phyloP scores from a whole-genome alignment of 2,888 invertebrate genomes.

The Halictus ligatus region DNA sequence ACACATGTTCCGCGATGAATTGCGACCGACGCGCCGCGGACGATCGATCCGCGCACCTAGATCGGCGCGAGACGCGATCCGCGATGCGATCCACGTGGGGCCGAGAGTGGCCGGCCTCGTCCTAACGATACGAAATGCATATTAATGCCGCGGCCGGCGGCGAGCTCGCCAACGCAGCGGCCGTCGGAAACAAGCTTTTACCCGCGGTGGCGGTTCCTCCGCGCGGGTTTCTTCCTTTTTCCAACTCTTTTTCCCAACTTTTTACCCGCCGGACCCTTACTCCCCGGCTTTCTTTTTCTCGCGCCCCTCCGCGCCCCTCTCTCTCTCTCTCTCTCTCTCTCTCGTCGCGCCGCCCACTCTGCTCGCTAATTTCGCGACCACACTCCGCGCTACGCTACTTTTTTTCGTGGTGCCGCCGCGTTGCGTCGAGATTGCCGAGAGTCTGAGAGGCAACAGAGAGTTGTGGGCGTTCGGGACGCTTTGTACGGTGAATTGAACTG shows the following conservation, averaged over 20 bases:
- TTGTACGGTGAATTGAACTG: background rate
- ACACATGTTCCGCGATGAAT: too few species aligned
- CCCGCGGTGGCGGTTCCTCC: conserved; percentile 6
- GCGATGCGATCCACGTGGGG: conserved; percentile 27
- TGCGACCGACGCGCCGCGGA: background rate
- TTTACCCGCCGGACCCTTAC: conserved; percentile 16
- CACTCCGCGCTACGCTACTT: background rate
- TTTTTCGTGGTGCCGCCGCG: background rate
- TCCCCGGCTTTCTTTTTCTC: conserved; percentile 11
- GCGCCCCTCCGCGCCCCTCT: background rate
- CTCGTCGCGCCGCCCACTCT: background rate
- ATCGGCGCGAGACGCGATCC: background rate
- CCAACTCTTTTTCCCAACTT: conserved; percentile 11
- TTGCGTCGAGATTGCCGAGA: background rate
- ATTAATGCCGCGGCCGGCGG: conserved; percentile 29
- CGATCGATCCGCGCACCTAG: conserved; percentile 1
- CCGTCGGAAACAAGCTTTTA: conserved; percentile 44
- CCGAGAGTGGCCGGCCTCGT: background rate
- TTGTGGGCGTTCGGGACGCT: background rate
- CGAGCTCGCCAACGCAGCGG: background rate
- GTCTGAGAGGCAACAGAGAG: background rate
- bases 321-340: background rate
- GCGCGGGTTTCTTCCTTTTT: background rate
- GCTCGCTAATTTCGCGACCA: conserved; percentile 25
- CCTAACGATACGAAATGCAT: conserved; percentile 50